phyloP scores from a whole-genome alignment of 2,888 invertebrate species.

The Ischnura elegans region DNA sequence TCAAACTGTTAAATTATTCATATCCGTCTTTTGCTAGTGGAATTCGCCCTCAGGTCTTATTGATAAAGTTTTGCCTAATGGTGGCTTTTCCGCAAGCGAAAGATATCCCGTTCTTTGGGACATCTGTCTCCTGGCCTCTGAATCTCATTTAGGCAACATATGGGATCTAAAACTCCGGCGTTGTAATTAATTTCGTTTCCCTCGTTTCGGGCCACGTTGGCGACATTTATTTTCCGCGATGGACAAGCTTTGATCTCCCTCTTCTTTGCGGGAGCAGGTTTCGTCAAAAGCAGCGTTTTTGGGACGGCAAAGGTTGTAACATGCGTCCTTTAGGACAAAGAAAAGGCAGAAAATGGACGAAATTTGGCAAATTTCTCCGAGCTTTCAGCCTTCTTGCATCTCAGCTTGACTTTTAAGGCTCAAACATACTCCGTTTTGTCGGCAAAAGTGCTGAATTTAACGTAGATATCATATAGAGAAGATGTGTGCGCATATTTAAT shows the following conservation, averaged over 20 bases:
- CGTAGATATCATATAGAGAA: no score
- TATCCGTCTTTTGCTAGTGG: background rate
- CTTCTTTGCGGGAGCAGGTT: background rate
- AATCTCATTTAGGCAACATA: background rate
- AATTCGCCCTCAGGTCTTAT: background rate
- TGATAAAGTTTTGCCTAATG: background rate
- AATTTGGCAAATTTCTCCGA: background rate
- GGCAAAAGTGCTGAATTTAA: no score
- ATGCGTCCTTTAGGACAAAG: background rate
- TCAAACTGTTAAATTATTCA: background rate
- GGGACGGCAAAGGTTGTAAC: background rate
- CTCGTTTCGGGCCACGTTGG: background rate
- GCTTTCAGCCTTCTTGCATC: background rate
- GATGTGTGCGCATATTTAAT: no score
- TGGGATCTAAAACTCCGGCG: background rate
- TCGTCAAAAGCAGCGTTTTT: background rate
- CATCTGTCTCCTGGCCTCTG: background rate
- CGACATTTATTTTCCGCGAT: background rate
- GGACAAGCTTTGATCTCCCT: background rate
- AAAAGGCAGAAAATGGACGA: background rate
- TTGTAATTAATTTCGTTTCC: background rate
- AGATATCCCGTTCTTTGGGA: background rate
- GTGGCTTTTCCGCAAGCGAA: background rate
- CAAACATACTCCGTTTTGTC: no score
- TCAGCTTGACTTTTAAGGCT: no score